Evolutionary conservation across 2,113 vertebrate species (phyloP).

Genomic region (Cinclus mexicanus): DNA sequence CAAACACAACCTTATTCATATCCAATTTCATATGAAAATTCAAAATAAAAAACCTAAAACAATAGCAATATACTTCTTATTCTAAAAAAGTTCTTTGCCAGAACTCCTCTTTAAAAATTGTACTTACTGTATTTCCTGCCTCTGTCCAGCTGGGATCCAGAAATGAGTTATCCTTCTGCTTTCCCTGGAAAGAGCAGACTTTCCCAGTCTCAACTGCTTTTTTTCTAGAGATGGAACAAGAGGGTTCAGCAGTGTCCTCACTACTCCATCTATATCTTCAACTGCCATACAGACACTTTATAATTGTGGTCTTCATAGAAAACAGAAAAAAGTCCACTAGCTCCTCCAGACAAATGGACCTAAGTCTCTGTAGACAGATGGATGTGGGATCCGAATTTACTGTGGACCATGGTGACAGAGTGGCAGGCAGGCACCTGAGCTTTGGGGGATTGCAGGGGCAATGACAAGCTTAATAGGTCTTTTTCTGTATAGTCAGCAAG

Average conservation of each 20-base stretch:
- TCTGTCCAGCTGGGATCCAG: neutral
- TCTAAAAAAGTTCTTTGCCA: neutral
- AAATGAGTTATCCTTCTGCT: neutral
- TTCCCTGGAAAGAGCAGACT: neutral
- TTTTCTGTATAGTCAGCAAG: neutral
- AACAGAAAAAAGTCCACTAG: neutral
- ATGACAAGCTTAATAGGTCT: accelerated
- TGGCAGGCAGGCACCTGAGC: neutral
- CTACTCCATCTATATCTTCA: neutral
- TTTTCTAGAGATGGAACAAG: neutral
- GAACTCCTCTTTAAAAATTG: neutral
- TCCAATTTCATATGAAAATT: neutral
- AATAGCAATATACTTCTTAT: neutral
- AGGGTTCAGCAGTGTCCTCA: neutral
- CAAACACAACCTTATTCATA: neutral
- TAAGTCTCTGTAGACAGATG: neutral
- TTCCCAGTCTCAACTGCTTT: neutral
- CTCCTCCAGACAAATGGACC: neutral
- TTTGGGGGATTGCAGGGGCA: neutral
- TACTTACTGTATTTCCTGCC: neutral
- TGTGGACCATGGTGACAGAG: neutral
- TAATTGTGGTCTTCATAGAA: neutral
- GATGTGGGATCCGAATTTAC: neutral
- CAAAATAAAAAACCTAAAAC: neutral
- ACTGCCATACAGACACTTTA: accelerated